Conservation (phyloP, 2,797 vertebrate genomes). For the Sandelia bainsii region DNA sequence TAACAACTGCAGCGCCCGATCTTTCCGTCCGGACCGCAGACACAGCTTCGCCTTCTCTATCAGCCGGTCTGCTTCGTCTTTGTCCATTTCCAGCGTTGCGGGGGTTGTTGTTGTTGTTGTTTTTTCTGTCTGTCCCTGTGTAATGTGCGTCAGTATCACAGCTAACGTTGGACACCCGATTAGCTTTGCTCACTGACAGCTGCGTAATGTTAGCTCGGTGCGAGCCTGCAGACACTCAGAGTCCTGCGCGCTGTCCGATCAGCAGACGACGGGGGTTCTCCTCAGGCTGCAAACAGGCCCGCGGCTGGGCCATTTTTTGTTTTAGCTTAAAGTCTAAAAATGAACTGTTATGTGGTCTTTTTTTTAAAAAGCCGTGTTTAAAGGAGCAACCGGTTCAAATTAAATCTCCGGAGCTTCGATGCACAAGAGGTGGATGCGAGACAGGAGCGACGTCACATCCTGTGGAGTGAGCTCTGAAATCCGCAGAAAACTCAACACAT, state of each 20-base stretch:
- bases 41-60: conserved; percentile 88
- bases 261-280: conserved; percentile 5
- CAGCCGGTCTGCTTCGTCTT: conserved; percentile 85
- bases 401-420: conserved; percentile 10
- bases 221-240: conserved; percentile 47
- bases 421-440: conserved; percentile 33
- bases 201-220: conserved; percentile 59
- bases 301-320: conserved; percentile 42
- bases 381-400: conserved; percentile 25
- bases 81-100: conserved; percentile 75
- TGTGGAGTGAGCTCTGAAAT: neutral
- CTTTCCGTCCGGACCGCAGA: conserved; percentile 85
- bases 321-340: neutral
- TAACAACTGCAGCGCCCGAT: conserved; percentile 84
- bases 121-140: conserved; percentile 12
- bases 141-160: conserved; percentile 53
- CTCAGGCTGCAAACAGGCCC: conserved; percentile 37
- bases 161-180: conserved; percentile 46
- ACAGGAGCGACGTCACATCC: conserved; percentile 62
- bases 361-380: conserved; percentile 21
- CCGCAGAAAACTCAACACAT: neutral
- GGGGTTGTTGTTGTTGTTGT: neutral
- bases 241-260: conserved; percentile 23
- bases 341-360: neutral
- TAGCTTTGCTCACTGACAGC: conserved; percentile 66